Evolutionary conservation across 2,797 vertebrate genomes (phyloP).

Genomic region (Eulemur rubriventer): DNA sequence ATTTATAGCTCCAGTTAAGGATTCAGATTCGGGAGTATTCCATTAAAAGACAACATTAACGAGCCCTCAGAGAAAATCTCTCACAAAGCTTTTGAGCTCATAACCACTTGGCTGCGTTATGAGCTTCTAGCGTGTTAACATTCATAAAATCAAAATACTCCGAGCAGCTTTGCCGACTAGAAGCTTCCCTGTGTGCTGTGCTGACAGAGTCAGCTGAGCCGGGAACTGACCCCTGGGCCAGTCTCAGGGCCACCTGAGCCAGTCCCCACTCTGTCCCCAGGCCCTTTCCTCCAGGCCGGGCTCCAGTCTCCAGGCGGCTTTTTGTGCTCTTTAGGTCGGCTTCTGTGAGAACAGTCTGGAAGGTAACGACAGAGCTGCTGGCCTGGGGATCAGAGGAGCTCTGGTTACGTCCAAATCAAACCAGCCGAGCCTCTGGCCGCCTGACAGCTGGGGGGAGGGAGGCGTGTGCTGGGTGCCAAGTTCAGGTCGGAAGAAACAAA

Average conservation of each 20-base stretch:
- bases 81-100: slow-evolving; percentile 82
- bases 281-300: neutral
- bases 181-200: rapidly evolving
- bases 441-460: slow-evolving; percentile 33
- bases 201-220: neutral
- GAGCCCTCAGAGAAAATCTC: slow-evolving; percentile 83
- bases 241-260: neutral
- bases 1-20: slow-evolving; percentile 82
- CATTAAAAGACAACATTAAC: slow-evolving; percentile 83
- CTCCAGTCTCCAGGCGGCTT: neutral
- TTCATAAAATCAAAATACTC: slow-evolving; percentile 80
- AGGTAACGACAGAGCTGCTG: slow-evolving; percentile 33
- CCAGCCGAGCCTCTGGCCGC: rapidly evolving
- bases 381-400: slow-evolving; percentile 35
- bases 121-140: slow-evolving; percentile 78
- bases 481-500: neutral
- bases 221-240: neutral
- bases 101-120: slow-evolving; percentile 78
- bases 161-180: neutral
- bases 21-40: slow-evolving; percentile 78
- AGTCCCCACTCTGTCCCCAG: neutral
- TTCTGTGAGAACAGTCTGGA: neutral
- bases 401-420: neutral
- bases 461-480: rapidly evolving
- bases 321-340: neutral